Evolutionary conservation across 2,797 vertebrate genomes (phyloP).

Genomic region (Lacerta viridis): DNA sequence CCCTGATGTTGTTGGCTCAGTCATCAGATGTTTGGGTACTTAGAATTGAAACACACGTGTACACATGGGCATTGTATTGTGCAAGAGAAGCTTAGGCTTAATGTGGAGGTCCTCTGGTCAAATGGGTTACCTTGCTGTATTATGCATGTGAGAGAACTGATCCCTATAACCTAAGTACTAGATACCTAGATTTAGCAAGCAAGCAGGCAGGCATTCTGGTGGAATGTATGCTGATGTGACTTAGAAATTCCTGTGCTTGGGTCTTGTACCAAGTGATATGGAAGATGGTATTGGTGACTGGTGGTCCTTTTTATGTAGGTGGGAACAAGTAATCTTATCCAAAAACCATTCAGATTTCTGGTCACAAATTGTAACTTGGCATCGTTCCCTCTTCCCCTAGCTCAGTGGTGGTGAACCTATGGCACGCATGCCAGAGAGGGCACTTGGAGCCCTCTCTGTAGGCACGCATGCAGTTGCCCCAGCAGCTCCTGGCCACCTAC

Average conservation of each 20-base stretch:
- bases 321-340: background rate
- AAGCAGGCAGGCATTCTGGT: background rate
- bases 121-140: background rate
- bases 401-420: too few relatives aligned
- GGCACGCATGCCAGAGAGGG: too few relatives aligned
- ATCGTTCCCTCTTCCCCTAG: too few relatives aligned
- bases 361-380: background rate
- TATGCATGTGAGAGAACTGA: background rate
- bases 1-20: background rate
- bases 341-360: background rate
- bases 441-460: too few relatives aligned
- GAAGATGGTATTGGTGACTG: too few relatives aligned
- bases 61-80: background rate
- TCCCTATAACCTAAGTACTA: background rate
- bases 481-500: too few relatives aligned
- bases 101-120: background rate
- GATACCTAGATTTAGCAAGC: background rate
- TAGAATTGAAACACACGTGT: background rate
- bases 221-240: background rate
- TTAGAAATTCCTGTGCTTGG: background rate
- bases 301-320: background rate
- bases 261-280: background rate
- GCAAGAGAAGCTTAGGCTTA: slow-evolving; percentile 4
- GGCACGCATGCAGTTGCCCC: too few relatives aligned
- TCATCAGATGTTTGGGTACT: too few relatives aligned